phyloP scores from a whole-genome alignment of 2,797 vertebrate genomes.

The Menidia menidia region DNA sequence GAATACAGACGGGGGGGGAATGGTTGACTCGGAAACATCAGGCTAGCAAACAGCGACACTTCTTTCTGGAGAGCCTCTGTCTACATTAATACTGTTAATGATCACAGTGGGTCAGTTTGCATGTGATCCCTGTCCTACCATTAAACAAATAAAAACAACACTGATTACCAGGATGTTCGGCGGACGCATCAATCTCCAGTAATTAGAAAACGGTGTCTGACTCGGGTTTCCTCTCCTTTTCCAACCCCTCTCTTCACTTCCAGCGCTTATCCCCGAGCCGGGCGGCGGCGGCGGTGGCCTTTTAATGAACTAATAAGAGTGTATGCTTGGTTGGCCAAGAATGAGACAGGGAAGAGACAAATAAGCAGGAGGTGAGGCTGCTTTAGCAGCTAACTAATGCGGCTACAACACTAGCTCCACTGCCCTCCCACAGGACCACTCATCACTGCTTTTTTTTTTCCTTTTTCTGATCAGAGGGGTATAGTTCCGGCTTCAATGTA shows the following conservation, averaged over 20 bases:
- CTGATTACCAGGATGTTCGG: slow-evolving; percentile 80
- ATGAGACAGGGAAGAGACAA: slow-evolving; percentile 68
- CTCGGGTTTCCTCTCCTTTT: slow-evolving; percentile 56
- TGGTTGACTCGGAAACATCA: slow-evolving; percentile 38
- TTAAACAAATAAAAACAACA: slow-evolving; percentile 83
- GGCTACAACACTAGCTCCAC: slow-evolving; percentile 33
- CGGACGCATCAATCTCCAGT: slow-evolving; percentile 79
- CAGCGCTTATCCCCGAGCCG: slow-evolving; percentile 53
- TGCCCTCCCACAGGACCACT: slow-evolving; percentile 34
- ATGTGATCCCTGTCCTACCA: slow-evolving; percentile 76
- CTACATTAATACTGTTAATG: slow-evolving; percentile 77
- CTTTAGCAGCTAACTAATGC: slow-evolving; percentile 65
- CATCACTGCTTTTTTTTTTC: slow-evolving; percentile 27
- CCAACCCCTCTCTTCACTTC: slow-evolving; percentile 35
- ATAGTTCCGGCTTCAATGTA: slow-evolving; percentile 33
- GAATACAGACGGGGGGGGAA: slow-evolving; percentile 40
- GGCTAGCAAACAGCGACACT: slow-evolving; percentile 35
- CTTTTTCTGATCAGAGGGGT: slow-evolving; percentile 38
- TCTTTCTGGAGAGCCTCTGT: slow-evolving; percentile 50
- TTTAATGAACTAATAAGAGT: slow-evolving; percentile 79
- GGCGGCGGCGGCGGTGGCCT: slow-evolving; percentile 49
- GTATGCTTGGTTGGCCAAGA: slow-evolving; percentile 76
- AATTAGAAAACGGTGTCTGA: slow-evolving; percentile 76
- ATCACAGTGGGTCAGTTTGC: slow-evolving; percentile 79
- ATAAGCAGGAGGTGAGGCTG: slow-evolving; percentile 50